phyloP scores from a whole-genome alignment of 2,888 invertebrate genomes.

The Nephrotoma appendiculata region DNA sequence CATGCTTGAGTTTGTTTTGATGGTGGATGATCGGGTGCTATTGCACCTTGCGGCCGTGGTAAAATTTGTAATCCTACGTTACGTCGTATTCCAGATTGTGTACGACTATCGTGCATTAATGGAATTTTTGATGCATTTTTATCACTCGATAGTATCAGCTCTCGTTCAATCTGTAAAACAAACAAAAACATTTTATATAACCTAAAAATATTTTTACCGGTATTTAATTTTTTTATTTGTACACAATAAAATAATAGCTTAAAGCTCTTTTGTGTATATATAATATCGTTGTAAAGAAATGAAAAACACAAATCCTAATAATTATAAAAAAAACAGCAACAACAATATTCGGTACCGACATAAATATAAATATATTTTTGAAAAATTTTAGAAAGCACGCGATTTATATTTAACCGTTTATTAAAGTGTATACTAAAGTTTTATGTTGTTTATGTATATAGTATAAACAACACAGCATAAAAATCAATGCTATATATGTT shows the following conservation, averaged over 20 bases:
- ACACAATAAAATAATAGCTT: background rate
- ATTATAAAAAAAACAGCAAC: background rate
- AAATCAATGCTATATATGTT: background rate
- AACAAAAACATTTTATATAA: background rate
- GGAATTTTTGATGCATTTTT: slow-evolving; percentile 69
- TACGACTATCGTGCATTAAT: slow-evolving; percentile 58
- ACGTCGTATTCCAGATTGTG: slow-evolving; percentile 27
- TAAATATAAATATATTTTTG: background rate
- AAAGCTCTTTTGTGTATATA: background rate
- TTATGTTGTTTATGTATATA: background rate
- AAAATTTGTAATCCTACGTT: slow-evolving; percentile 14
- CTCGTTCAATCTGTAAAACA: slow-evolving; percentile 52
- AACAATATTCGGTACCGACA: background rate
- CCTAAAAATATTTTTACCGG: no score
- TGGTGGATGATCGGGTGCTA: slow-evolving; percentile 62
- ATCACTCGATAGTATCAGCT: slow-evolving; percentile 55
- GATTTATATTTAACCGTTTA: background rate
- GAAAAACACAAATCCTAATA: background rate
- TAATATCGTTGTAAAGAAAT: background rate
- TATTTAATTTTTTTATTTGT: no score
- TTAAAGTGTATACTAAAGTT: background rate
- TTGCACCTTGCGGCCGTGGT: slow-evolving; percentile 35
- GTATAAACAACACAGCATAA: background rate
- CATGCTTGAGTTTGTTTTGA: slow-evolving; percentile 54
- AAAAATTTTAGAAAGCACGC: background rate